These are phyloP conservation scores for Heliconius cydno DNA, from an alignment of 2,888 invertebrate species.

Conservation along the genomic window DNA sequence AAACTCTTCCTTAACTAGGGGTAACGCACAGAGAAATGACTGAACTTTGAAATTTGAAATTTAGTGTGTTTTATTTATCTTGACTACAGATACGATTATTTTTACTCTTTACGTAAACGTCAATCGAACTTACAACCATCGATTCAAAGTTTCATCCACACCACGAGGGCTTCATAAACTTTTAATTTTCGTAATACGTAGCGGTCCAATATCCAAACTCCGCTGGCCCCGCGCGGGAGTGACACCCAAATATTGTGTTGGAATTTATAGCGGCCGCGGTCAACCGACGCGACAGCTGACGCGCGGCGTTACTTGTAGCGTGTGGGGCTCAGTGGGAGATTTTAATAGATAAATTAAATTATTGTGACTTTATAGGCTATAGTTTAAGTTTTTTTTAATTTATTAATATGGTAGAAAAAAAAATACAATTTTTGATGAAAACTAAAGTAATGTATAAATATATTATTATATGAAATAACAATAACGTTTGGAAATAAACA, in stretches of 20 bases:
- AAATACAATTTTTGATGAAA: background rate
- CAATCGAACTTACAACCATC: background rate
- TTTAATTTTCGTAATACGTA: constrained; percentile 39
- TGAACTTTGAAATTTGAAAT: too few relatives aligned
- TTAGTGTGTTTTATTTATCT: background rate
- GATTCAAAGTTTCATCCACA: background rate
- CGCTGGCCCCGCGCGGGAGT: constrained; percentile 54
- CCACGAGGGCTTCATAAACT: constrained; percentile 29
- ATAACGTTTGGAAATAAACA: too few relatives aligned
- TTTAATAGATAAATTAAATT: background rate
- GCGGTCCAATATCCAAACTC: constrained; percentile 50
- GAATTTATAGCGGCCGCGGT: constrained; percentile 70
- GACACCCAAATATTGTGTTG: constrained; percentile 71
- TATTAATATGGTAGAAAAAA: background rate
- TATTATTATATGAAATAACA: too few relatives aligned
- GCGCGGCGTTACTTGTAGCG: constrained; percentile 46
- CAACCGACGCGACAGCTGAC: constrained; percentile 55
- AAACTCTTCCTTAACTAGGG: too few relatives aligned
- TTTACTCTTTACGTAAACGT: background rate
- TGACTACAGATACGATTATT: background rate
- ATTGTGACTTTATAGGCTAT: background rate
- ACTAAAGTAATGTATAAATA: too few relatives aligned
- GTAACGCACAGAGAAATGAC: too few relatives aligned
- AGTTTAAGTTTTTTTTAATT: background rate
- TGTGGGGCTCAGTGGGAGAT: too few relatives aligned